Conservation (phyloP, 2,888 invertebrate species). For the Tuberolachnus salignus region DNA sequence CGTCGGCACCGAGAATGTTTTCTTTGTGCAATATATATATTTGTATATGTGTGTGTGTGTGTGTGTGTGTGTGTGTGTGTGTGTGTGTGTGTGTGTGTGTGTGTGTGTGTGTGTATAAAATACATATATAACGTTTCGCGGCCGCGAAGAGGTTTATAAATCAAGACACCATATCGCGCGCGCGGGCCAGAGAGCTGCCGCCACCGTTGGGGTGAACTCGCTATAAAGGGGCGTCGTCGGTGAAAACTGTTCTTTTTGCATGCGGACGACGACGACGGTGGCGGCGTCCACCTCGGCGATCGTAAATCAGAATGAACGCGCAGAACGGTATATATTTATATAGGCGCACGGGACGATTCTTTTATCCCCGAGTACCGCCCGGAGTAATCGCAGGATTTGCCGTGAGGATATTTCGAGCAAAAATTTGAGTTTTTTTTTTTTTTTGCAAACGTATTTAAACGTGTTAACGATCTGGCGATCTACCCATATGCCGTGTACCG, state of each 20-base stretch:
- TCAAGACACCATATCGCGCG: constrained; percentile 48
- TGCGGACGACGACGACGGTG: constrained; percentile 7
- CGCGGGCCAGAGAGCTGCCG: neutral
- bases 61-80: neutral
- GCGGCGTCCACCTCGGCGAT: constrained; percentile 37
- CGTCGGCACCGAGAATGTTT: constrained; percentile 10
- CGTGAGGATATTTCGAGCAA: no score
- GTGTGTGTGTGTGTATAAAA: neutral
- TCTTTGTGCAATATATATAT: constrained; percentile 17
- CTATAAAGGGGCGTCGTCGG: neutral
- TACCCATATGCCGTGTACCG: no score
- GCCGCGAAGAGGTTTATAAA: constrained; percentile 54
- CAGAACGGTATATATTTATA: no score
- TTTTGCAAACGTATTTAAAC: no score
- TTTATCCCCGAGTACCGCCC: no score
- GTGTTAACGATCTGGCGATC: no score
- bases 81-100: neutral
- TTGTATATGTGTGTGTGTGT: neutral
- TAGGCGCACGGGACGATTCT: no score
- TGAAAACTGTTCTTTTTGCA: constrained; percentile 4
- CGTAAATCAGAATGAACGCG: constrained; percentile 40
- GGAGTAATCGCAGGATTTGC: no score
- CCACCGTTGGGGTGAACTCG: constrained; percentile 28
- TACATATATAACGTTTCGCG: neutral
- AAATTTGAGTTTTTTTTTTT: no score